These are phyloP conservation scores for Helicoverpa zea DNA, from an alignment of 1,140 invertebrate species.

Conservation along the genomic window DNA sequence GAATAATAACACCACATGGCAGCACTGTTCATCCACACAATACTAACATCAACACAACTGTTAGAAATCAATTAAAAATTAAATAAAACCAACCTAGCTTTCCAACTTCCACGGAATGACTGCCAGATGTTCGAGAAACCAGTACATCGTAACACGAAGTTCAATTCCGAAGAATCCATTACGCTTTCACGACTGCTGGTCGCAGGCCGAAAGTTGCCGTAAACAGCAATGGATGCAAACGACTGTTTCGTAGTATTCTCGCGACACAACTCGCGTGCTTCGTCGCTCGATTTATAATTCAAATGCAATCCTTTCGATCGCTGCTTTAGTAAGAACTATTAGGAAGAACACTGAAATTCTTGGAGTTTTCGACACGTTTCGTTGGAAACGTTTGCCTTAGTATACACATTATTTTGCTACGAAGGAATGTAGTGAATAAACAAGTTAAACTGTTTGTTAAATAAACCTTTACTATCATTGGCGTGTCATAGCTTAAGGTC, in stretches of 20 bases:
- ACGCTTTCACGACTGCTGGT: neutral
- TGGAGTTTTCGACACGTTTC: conserved; percentile 7
- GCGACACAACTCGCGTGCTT: neutral
- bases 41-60: neutral
- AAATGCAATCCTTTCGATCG: conserved; percentile 33
- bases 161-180: conserved; percentile 6
- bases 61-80: conserved; percentile 17
- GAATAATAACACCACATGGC: neutral
- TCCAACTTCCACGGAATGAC: neutral
- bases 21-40: no score
- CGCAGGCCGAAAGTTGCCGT: neutral
- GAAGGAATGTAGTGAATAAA: no score
- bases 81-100: neutral
- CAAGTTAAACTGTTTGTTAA: no score
- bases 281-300: conserved; percentile 23
- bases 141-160: neutral
- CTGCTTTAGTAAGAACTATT: neutral
- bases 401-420: no score
- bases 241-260: neutral
- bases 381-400: neutral
- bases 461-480: no score
- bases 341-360: neutral
- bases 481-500: no score
- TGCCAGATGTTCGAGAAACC: conserved; percentile 6
- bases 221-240: conserved; percentile 24